Evolutionary conservation across 2,888 invertebrate genomes (phyloP), one percentile per base, ranked within the genome.

Genomic region (Drosophila anceps): DNA sequence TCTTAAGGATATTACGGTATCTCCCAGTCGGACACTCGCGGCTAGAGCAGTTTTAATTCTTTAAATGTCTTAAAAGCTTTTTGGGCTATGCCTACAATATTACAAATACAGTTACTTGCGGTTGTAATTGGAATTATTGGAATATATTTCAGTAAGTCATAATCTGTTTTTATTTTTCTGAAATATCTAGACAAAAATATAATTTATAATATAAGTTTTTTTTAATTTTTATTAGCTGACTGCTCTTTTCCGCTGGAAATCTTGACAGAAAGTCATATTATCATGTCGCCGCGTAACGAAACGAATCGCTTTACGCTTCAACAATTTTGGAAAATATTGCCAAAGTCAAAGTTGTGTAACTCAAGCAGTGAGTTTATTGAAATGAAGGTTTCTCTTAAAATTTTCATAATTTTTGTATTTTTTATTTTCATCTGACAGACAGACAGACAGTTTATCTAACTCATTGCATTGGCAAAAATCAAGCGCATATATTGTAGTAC

Each of bases 301-400:
- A 10, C 10, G n/a, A 48, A 18, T 31, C 12, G 31, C 18, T 50
- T 50, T 12, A 50, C 48, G 48, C 29, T 50, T 50, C 18, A 50
- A 18, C 48, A 50, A 50, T 31, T 48, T 50, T 50, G 12, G 12
- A 50, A 50, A 50, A 31, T 50, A 24, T 18, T 35, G 13, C 35
- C 48, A 50, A 50, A 50, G 31, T 50, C 48, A 50, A 29, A 50
- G 48, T 50, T 50, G 8, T 31, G n/a, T 18, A 50, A 50, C 7
- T 0, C 1, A 31, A 50, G 6, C 29, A 31, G 3, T 12, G 27
- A 4, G 27, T 9, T 46, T 46, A 15, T 46, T 15, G 18, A 29
- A 48, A 18, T 48, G 12, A 31, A 50, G 18, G 48, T 50, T 50
- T 31, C 1, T 18, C 31, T 50, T 50, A 4, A 12, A 12, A 31